Conservation (phyloP, 1,140 invertebrate genomes). For the Pseudachorutes palmiensis region DNA sequence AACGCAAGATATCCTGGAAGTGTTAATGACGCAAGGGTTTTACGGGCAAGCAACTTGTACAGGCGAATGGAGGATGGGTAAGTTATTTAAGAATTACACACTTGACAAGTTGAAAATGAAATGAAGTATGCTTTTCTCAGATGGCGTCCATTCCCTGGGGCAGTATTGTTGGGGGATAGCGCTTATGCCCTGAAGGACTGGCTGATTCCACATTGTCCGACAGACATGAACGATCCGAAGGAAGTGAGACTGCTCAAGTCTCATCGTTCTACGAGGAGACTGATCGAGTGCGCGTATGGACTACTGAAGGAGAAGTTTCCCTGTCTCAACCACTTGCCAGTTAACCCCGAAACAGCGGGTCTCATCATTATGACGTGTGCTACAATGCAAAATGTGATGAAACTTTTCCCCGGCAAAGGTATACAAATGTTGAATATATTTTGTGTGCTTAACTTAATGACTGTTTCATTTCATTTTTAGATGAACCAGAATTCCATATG, state of each 20-base stretch:
- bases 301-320: slow-evolving; percentile 39
- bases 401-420: too few species aligned
- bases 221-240: slow-evolving; percentile 17
- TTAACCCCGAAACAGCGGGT: slow-evolving; percentile 21
- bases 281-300: slow-evolving; percentile 35
- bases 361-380: slow-evolving; percentile 18
- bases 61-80: too few species aligned
- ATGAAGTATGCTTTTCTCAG: too few species aligned
- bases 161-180: slow-evolving; percentile 23
- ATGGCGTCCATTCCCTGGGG: slow-evolving; percentile 25
- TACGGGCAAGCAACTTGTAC: slow-evolving; percentile 23
- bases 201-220: slow-evolving; percentile 28
- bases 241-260: slow-evolving; percentile 15
- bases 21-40: slow-evolving; percentile 37
- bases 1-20: slow-evolving; percentile 37
- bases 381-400: too few species aligned
- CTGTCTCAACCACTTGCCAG: slow-evolving; percentile 32
- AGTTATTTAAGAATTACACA: too few species aligned
- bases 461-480: too few species aligned
- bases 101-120: too few species aligned
- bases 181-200: slow-evolving; percentile 33
- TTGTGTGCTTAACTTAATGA: too few species aligned
- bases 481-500: too few species aligned
- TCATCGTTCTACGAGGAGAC: slow-evolving; percentile 34
- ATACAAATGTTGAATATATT: too few species aligned